Conservation (phyloP, 2,888 invertebrate species). For the Caenorhabditis sp. region DNA sequence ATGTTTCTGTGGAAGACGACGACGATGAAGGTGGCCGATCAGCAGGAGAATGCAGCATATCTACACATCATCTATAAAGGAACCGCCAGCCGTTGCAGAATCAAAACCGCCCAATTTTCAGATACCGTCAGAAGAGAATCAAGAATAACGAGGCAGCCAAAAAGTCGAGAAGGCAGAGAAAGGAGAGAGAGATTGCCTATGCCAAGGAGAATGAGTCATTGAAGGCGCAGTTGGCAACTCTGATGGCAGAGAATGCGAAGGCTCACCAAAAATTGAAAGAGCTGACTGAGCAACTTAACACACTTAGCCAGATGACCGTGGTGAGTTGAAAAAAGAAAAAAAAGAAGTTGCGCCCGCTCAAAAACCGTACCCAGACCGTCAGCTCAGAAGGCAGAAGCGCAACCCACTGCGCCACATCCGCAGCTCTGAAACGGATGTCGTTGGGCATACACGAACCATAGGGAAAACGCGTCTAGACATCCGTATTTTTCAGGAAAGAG, state of each 20-base stretch:
- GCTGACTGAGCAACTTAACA: background rate
- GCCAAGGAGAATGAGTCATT: conserved; percentile 23
- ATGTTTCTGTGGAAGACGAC: conserved; percentile 1
- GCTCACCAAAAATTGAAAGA: background rate
- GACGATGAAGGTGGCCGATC: background rate
- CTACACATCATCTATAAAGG: conserved; percentile 2
- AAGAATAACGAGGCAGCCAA: conserved; percentile 78
- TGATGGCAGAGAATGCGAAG: background rate
- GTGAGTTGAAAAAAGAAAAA: no score
- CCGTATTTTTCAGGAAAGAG: no score
- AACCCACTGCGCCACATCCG: no score
- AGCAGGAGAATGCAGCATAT: background rate
- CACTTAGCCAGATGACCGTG: no score
- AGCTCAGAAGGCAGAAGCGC: no score
- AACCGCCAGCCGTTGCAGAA: background rate
- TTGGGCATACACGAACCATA: no score
- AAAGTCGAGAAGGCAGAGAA: conserved; percentile 70
- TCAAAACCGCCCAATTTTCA: conserved; percentile 27
- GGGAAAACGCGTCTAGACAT: no score
- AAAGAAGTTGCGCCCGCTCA: no score
- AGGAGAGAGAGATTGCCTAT: conserved; percentile 65
- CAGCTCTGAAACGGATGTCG: no score
- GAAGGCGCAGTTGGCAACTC: background rate
- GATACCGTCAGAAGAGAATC: conserved; percentile 69
- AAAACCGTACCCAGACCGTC: no score